Conservation (phyloP, 2,888 invertebrate species). For the Diaphora mendica region DNA sequence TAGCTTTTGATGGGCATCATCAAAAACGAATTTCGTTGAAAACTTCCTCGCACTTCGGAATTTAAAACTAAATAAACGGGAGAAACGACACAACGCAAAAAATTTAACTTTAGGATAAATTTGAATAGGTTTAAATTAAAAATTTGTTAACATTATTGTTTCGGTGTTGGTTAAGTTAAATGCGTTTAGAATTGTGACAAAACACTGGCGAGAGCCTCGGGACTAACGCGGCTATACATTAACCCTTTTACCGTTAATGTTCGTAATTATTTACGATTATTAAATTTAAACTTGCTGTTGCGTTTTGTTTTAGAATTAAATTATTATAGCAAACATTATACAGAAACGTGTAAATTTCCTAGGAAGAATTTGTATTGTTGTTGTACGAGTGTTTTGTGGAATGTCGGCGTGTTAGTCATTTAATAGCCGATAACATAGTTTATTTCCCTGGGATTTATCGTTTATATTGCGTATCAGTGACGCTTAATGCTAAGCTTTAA, state of each 20-base stretch:
- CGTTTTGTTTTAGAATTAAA: slow-evolving; percentile 50
- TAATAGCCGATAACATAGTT: slow-evolving; percentile 29
- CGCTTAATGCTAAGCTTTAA: slow-evolving; percentile 24
- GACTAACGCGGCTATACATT: slow-evolving; percentile 59
- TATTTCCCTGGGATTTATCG: slow-evolving; percentile 35
- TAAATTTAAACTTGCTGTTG: slow-evolving; percentile 53
- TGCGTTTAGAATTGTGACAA: slow-evolving; percentile 61
- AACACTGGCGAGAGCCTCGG: slow-evolving; percentile 56
- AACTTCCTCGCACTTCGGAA: slow-evolving; percentile 34
- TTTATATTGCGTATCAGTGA: slow-evolving; percentile 25
- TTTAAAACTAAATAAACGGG: slow-evolving; percentile 19
- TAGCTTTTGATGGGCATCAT: slow-evolving; percentile 81
- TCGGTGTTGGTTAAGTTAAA: slow-evolving; percentile 49
- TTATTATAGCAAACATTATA: slow-evolving; percentile 30
- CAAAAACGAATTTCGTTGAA: slow-evolving; percentile 74
- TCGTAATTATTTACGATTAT: slow-evolving; percentile 61
- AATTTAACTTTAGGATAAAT: slow-evolving; percentile 44
- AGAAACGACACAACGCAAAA: slow-evolving; percentile 17
- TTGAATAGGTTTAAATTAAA: slow-evolving; percentile 45
- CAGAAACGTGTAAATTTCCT: neutral
- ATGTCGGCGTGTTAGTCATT: slow-evolving; percentile 26
- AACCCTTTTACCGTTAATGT: slow-evolving; percentile 65
- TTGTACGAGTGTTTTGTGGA: slow-evolving; percentile 32
- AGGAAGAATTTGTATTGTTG: slow-evolving; percentile 5
- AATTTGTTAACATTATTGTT: slow-evolving; percentile 51